Base-by-base conservation (phyloP, 2,888 invertebrate species). In the Drosophila meridionalis region DNA sequence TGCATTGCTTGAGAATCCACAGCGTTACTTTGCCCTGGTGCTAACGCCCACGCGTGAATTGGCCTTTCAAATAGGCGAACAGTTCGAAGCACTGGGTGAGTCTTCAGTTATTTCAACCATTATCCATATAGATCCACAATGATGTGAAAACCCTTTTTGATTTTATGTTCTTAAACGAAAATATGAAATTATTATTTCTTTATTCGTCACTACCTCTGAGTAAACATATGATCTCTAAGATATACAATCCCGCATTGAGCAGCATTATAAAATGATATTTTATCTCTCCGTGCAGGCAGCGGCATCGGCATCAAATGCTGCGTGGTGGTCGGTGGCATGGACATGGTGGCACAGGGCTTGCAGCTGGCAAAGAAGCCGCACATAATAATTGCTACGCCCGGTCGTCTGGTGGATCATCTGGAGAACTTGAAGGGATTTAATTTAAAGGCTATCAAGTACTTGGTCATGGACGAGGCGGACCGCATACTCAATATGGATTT, bases 401-500 rank as follows among this genome's bases (percentile, higher is more conserved):
- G 99, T 8, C 94, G 99, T 76, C 94, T 99, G 55, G 96, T 99
- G 0, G 99, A 99, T 93, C 99, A 99, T 93, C 94, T 99, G 59
- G 98, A 99, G 93, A 99, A 99, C 91, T 99, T 99, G 0, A 99
- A 99, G 93, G 99, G 99, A 30, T 99, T 99, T 92, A 98, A 96
- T 93, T 94, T 99, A 38, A 96, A 96, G 83, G 95, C 97, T 1
- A 94, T 99, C 0, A 98, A 99, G 93, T 98, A 95, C 93, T 93
- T 99, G 93, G 98, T 99, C 0, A 98, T 99, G 98, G 99, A 99
- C 88, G 99, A 99, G 95, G 99, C 99, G 0, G 99, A 99, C 93
- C 95, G 99, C 79, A 99, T 99, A 82, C 94, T 99, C 4, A 99
- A 99, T 92, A 98, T 99, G 98, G 99, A 99, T 92, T 99, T 99